A percentile compares a stretch with the other conserved stretches of the same genome.
Conservation (phyloP, 2,113 vertebrate species). For the Origma solitaria region DNA sequence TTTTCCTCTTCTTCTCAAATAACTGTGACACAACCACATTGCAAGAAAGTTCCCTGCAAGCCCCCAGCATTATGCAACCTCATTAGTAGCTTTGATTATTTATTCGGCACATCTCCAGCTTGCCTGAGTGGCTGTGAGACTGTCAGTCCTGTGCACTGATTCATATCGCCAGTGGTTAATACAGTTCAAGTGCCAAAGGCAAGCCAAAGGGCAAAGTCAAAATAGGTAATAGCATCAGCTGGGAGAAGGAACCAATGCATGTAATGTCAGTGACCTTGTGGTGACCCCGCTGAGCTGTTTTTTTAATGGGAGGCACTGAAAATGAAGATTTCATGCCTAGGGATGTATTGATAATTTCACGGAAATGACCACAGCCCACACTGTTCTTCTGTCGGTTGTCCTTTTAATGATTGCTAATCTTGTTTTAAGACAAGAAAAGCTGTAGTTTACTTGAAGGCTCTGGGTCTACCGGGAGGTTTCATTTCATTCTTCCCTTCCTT, state of each 20-base stretch:
- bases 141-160: neutral
- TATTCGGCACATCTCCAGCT: neutral
- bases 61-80: neutral
- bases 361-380: neutral
- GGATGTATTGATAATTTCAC: neutral
- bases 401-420: constrained; percentile 10
- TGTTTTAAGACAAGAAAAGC: neutral
- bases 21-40: neutral
- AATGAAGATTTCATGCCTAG: neutral
- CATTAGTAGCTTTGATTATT: constrained; percentile 43
- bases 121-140: neutral
- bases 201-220: constrained; percentile 49
- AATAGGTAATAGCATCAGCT: neutral
- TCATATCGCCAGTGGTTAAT: neutral
- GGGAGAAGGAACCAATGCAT: neutral
- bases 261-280: neutral
- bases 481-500: constrained; percentile 2
- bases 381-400: neutral
- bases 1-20: constrained; percentile 4
- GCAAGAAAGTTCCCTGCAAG: constrained; percentile 7
- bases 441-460: neutral
- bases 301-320: neutral
- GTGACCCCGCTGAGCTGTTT: neutral
- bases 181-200: constrained; percentile 32
- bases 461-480: constrained; percentile 9